Base-by-base conservation (phyloP, 2,113 vertebrate genomes). In the Oplegnathus fasciatus region DNA sequence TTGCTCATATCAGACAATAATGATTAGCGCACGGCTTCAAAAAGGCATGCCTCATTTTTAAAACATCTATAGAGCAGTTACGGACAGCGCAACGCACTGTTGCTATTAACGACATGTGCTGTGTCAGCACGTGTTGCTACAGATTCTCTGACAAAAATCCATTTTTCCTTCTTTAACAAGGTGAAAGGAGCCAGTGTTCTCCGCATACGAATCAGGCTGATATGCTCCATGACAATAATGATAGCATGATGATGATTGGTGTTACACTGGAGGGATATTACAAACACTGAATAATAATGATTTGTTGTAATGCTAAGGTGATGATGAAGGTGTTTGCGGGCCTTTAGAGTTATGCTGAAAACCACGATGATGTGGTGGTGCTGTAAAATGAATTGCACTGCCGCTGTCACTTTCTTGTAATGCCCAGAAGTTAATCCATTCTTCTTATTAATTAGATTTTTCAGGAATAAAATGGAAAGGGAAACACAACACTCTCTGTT, bases 271-370 rank as follows among this genome's bases (percentile, higher is more conserved):
- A 64, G 37, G 61, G 73, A 52, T 50, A 40, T 78, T 34, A 81
- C 52, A 44, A 17, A 44, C 57, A 18, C 64, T 60, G 73, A 88
- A 78, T 84, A 52, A 74, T 82, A 60, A 78, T 71, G 73, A 83
- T 62, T 60, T 70, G 46, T 75, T 69, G 6, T 30, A 30, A 48
- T 13, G 69, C 48, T 57, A 48, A 20, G 28, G 48, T 24, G 57
- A 40, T 65, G 30, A 69, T 67, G 42, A 69, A 58, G 60, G 46
- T 54, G 73, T 55, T 52, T 4, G n/a, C 30, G 67, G 26, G 13
- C 24, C 57, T 46, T 30, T 7, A 24, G 1, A 46, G n/a, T 58
- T 46, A 48, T 46, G 50, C 1, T 22, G 28, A 44, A 37, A 83
- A 34, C 4, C 9, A 15, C 6, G 58, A n/a, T 11, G 20, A 48